phyloP scores from a whole-genome alignment of 2,888 invertebrate species.

The Unio delphinus region DNA sequence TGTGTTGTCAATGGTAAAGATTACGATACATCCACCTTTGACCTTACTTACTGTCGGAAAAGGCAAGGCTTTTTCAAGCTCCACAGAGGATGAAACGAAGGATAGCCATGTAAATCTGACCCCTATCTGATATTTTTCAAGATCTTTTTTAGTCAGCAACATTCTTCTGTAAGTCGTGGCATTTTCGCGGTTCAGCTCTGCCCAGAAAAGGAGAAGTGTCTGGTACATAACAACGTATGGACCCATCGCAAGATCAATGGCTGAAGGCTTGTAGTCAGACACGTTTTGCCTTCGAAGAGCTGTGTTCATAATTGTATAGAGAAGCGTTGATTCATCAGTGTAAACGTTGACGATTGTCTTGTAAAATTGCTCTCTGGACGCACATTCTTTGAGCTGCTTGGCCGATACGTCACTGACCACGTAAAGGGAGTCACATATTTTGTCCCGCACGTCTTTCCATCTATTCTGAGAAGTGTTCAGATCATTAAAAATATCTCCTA shows the following conservation, averaged over 20 bases:
- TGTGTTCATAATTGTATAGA: constrained; percentile 33
- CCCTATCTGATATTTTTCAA: constrained; percentile 22
- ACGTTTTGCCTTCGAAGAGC: constrained; percentile 30
- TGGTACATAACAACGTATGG: constrained; percentile 38
- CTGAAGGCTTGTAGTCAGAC: constrained; percentile 29
- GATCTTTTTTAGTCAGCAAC: constrained; percentile 15
- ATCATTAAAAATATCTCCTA: background rate
- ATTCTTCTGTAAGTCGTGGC: constrained; percentile 28
- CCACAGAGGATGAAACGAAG: constrained; percentile 30
- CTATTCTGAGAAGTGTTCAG: constrained; percentile 15
- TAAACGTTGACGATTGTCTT: constrained; percentile 24
- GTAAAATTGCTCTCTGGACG: constrained; percentile 22
- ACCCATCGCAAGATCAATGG: constrained; percentile 31
- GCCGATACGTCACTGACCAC: constrained; percentile 15
- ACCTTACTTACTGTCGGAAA: constrained; percentile 29
- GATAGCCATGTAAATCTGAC: constrained; percentile 31
- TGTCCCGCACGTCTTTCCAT: constrained; percentile 31
- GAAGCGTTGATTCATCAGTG: constrained; percentile 25
- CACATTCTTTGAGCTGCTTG: constrained; percentile 12
- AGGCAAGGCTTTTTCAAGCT: constrained; percentile 14
- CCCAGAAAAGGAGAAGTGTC: constrained; percentile 33
- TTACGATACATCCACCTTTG: constrained; percentile 11
- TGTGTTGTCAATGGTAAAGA: constrained; percentile 32
- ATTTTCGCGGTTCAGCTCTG: constrained; percentile 16
- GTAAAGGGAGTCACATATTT: constrained; percentile 25